Percentiles rank a stretch among this genome's conserved stretches.
Conservation (phyloP, 1,140 invertebrate genomes). For the Philaenus spumarius region DNA sequence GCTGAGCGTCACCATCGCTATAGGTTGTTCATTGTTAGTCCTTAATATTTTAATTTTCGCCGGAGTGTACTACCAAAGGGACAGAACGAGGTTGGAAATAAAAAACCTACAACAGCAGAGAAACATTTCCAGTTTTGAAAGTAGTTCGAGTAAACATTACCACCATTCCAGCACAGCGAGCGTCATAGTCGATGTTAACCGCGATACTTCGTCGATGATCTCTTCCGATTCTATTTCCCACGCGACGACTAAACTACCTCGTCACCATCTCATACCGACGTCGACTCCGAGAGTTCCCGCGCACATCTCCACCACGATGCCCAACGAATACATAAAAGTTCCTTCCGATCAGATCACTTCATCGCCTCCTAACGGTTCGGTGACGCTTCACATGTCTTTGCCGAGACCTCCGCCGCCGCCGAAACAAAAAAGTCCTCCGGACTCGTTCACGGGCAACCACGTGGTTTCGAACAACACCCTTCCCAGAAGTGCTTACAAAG, state of each 20-base stretch:
- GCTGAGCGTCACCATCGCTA: constrained; percentile 78
- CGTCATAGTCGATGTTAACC: constrained; percentile 74
- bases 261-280: constrained; percentile 41
- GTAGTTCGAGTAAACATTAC: constrained; percentile 15
- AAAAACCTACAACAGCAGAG: constrained; percentile 32
- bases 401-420: constrained; percentile 49
- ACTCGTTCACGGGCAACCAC: constrained; percentile 42
- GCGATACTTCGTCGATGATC: constrained; percentile 54
- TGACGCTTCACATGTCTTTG: constrained; percentile 45
- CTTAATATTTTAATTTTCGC: constrained; percentile 90
- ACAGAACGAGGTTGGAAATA: constrained; percentile 56
- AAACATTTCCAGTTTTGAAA: constrained; percentile 14
- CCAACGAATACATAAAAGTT: not conserved
- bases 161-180: constrained; percentile 33
- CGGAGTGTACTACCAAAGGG: constrained; percentile 87
- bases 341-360: not conserved
- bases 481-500: constrained; percentile 41
- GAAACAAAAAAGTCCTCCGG: constrained; percentile 49
- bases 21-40: constrained; percentile 66
- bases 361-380: constrained; percentile 47
- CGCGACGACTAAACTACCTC: constrained; percentile 41
- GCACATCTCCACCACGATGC: constrained; percentile 15
- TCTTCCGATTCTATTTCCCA: not conserved
- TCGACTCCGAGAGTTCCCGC: constrained; percentile 32
- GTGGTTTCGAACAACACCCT: constrained; percentile 39